phyloP scores from a whole-genome alignment of 1,140 invertebrate genomes.

The Onthophagus taurus region DNA sequence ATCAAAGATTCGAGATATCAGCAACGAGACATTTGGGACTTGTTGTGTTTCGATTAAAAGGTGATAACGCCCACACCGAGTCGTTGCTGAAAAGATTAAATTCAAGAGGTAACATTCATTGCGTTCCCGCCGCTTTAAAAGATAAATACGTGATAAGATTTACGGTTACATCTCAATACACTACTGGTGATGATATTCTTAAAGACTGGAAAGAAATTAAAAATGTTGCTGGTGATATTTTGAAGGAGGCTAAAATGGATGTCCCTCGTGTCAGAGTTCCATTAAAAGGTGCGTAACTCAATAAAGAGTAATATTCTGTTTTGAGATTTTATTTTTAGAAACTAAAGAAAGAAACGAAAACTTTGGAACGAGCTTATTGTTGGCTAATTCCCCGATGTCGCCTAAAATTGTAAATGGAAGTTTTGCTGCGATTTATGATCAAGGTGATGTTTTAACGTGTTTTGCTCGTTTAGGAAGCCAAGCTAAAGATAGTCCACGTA shows the following conservation, averaged over 20 bases:
- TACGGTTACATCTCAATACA: constrained; percentile 85
- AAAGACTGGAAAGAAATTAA: constrained; percentile 87
- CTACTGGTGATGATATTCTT: constrained; percentile 79
- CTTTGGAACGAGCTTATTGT: constrained; percentile 85
- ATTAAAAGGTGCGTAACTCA: constrained; percentile 54
- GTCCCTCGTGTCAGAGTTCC: constrained; percentile 53
- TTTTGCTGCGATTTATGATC: constrained; percentile 91
- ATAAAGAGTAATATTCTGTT: not conserved
- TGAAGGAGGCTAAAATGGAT: constrained; percentile 48
- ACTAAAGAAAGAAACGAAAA: constrained; percentile 71
- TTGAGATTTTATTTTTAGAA: constrained; percentile 42
- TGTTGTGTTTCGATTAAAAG: constrained; percentile 85
- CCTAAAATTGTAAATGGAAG: constrained; percentile 96
- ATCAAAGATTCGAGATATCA: constrained; percentile 83
- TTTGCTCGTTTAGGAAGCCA: constrained; percentile 57
- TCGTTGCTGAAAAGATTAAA: constrained; percentile 80
- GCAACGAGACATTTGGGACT: constrained; percentile 77
- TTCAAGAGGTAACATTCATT: constrained; percentile 74
- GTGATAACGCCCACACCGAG: constrained; percentile 77
- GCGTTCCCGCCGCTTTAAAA: constrained; percentile 85
- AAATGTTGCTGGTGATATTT: constrained; percentile 62
- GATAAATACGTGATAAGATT: constrained; percentile 87
- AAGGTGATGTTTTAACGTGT: constrained; percentile 69
- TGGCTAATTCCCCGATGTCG: constrained; percentile 92
- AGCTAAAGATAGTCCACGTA: constrained; percentile 69